phyloP scores from a whole-genome alignment of 2,888 invertebrate genomes.

The Agonopterix arenella region DNA sequence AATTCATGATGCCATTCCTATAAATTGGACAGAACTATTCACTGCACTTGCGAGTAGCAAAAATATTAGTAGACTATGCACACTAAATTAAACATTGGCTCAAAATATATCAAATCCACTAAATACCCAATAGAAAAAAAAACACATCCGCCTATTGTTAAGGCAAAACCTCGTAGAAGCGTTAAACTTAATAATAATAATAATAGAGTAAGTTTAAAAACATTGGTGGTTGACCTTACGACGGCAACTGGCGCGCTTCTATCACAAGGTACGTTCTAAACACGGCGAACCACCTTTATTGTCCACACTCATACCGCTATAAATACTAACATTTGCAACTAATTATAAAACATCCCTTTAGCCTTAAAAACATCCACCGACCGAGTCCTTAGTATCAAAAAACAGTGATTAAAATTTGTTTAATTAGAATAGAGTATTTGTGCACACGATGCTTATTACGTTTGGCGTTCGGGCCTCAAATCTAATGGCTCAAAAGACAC shows the following conservation, averaged over 20 bases:
- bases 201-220: slow-evolving; percentile 56
- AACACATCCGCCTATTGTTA: slow-evolving; percentile 43
- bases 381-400: slow-evolving; percentile 49
- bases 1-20: slow-evolving; percentile 72
- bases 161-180: slow-evolving; percentile 58
- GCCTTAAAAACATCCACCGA: slow-evolving; percentile 29
- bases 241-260: slow-evolving; percentile 3
- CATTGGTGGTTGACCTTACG: slow-evolving; percentile 35
- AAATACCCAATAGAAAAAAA: slow-evolving; percentile 64
- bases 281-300: slow-evolving; percentile 63
- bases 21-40: slow-evolving; percentile 61
- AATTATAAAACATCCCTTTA: slow-evolving; percentile 46
- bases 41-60: slow-evolving; percentile 63
- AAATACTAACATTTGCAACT: slow-evolving; percentile 62
- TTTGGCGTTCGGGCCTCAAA: slow-evolving; percentile 21
- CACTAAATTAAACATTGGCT: slow-evolving; percentile 55
- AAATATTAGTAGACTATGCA: slow-evolving; percentile 71
- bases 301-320: slow-evolving; percentile 63
- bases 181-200: slow-evolving; percentile 59
- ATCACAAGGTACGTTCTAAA: slow-evolving; percentile 13
- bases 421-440: slow-evolving; percentile 62
- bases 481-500: slow-evolving; percentile 28
- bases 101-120: slow-evolving; percentile 68
- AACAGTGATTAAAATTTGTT: slow-evolving; percentile 48
- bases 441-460: slow-evolving; percentile 41